Conservation (phyloP, 53 echinoderm and acorn worm species). For the Echinarachnius parma region DNA sequence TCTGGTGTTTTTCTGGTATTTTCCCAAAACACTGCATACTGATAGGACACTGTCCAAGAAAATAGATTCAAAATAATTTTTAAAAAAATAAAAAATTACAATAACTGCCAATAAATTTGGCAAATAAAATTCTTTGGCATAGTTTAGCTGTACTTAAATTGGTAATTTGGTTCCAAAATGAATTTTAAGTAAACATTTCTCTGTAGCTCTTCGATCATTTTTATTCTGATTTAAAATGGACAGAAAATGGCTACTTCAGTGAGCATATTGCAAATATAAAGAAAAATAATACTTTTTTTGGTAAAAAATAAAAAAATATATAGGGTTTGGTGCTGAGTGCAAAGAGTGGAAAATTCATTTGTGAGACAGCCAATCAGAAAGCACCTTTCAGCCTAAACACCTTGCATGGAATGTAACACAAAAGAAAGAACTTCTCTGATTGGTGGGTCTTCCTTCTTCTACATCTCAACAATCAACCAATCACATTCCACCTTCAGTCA, state of each 20-base stretch:
- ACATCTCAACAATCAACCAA: constrained; percentile 25
- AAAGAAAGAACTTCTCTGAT: constrained; percentile 21
- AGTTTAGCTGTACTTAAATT: constrained; percentile 11
- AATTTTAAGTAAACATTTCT: too few relatives aligned
- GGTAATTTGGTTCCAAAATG: too few relatives aligned
- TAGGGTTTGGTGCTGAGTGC: constrained; percentile 30
- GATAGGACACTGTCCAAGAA: too few relatives aligned
- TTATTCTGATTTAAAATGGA: too few relatives aligned
- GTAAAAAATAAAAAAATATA: constrained; percentile 5
- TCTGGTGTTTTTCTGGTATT: too few relatives aligned
- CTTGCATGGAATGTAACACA: constrained; percentile 39
- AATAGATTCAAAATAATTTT: background rate
- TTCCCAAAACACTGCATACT: too few relatives aligned
- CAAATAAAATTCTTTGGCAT: constrained; percentile 27
- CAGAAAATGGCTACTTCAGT: too few relatives aligned
- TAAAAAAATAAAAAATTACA: background rate
- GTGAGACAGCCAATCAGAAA: constrained; percentile 46
- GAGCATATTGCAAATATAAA: too few relatives aligned
- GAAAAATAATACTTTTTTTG: constrained; percentile 36
- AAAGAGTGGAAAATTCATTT: constrained; percentile 20
- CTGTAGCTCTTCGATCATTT: too few relatives aligned
- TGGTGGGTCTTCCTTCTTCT: constrained; percentile 24
- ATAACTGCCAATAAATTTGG: background rate
- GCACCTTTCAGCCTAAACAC: constrained; percentile 46
- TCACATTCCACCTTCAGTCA: constrained; percentile 38